These are phyloP conservation scores for Hypena proboscidalis DNA, from an alignment of 2,888 invertebrate species.

Conservation along the genomic window DNA sequence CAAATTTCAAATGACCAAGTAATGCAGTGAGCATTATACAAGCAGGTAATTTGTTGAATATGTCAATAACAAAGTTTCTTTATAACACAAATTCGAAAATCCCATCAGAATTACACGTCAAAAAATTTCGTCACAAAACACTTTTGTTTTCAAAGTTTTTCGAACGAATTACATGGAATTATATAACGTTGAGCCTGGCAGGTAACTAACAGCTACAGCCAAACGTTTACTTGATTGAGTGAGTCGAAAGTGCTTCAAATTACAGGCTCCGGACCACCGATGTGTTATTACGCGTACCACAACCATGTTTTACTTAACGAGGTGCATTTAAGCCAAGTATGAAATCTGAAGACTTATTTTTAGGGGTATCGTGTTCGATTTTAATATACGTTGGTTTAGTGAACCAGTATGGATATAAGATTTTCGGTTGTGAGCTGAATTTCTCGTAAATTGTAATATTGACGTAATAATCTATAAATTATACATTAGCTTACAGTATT, in stretches of 20 bases:
- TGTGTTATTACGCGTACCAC: constrained; percentile 43
- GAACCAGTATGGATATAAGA: too few species aligned
- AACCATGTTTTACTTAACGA: constrained; percentile 47
- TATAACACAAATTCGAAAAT: background rate
- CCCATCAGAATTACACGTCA: constrained; percentile 25
- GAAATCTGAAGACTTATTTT: constrained; percentile 40
- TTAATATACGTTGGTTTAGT: constrained; percentile 7
- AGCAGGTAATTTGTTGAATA: too few species aligned
- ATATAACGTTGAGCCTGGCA: constrained; percentile 38
- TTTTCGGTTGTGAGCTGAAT: too few species aligned
- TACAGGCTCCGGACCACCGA: constrained; percentile 46
- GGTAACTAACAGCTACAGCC: constrained; percentile 41
- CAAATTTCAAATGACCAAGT: too few species aligned
- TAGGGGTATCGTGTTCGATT: constrained; percentile 19
- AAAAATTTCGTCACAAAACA: constrained; percentile 39
- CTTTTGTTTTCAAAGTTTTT: constrained; percentile 44
- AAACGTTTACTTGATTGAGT: constrained; percentile 59
- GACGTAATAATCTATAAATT: too few species aligned
- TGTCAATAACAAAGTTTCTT: too few species aligned
- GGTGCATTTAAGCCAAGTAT: constrained; percentile 33
- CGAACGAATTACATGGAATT: constrained; percentile 40
- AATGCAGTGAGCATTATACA: too few species aligned
- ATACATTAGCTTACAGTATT: too few species aligned
- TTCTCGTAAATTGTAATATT: too few species aligned
- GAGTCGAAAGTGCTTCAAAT: constrained; percentile 59